Conservation (phyloP, 2,888 invertebrate genomes). For the Lochmaea capreae region DNA sequence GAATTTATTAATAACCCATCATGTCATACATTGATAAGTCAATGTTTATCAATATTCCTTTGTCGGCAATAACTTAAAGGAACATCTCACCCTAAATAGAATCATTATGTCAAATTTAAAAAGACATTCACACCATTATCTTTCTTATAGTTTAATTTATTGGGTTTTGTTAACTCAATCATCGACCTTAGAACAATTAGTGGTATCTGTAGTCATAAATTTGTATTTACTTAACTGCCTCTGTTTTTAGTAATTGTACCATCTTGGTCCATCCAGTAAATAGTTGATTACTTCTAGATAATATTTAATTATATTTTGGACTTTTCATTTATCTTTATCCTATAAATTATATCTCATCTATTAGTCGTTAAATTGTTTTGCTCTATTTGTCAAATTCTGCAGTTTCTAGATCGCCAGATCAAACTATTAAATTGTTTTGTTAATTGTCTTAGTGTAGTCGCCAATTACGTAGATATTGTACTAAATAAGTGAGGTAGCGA, state of each 20-base stretch:
- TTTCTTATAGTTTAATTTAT: slow-evolving; percentile 36
- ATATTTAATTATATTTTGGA: not conserved
- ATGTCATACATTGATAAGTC: slow-evolving; percentile 15
- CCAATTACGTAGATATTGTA: no score
- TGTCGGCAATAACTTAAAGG: slow-evolving; percentile 19
- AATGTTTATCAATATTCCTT: slow-evolving; percentile 21
- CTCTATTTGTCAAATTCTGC: not conserved
- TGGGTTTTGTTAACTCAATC: slow-evolving; percentile 45
- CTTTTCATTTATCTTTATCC: not conserved
- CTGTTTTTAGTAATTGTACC: slow-evolving; percentile 35
- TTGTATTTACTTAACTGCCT: slow-evolving; percentile 36
- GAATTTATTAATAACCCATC: slow-evolving; percentile 22
- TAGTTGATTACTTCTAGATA: not conserved
- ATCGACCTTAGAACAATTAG: slow-evolving; percentile 46
- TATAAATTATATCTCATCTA: not conserved
- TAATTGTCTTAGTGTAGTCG: no score
- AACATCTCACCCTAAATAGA: slow-evolving; percentile 23
- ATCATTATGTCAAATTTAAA: slow-evolving; percentile 45
- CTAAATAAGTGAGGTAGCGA: no score
- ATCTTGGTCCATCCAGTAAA: slow-evolving; percentile 11
- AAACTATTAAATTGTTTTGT: no score
- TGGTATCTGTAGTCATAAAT: slow-evolving; percentile 43
- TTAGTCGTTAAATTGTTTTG: not conserved
- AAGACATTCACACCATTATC: slow-evolving; percentile 37
- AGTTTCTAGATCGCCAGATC: no score